A percentile compares a stretch with the other conserved stretches of the same genome.
phyloP scores from a whole-genome alignment of 2,113 vertebrate species.

The Pithys albifrons region DNA sequence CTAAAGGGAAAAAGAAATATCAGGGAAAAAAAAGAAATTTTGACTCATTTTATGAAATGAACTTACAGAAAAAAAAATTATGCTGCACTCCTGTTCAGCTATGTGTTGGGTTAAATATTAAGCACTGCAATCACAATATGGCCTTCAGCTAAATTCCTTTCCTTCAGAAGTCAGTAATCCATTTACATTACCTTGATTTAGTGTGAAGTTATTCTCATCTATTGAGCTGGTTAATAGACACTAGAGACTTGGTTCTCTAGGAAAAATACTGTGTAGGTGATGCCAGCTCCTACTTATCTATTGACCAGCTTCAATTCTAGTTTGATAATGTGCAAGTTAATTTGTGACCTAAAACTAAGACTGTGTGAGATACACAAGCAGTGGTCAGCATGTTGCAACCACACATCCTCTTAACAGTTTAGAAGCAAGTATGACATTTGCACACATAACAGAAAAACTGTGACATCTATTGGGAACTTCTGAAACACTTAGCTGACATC shows the following conservation, averaged over 20 bases:
- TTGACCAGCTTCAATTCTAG: neutral
- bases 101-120: neutral
- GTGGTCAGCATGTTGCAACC: neutral
- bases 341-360: neutral
- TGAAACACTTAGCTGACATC: constrained; percentile 66
- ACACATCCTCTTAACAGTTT: neutral
- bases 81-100: neutral
- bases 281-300: neutral
- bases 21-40: neutral
- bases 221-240: neutral
- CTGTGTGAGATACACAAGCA: neutral
- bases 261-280: neutral
- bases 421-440: neutral
- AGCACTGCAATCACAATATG: neutral
- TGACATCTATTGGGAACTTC: neutral
- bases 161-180: neutral
- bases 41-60: neutral
- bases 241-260: neutral
- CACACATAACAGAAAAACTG: neutral
- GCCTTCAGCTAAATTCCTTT: neutral
- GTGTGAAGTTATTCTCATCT: neutral
- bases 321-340: neutral
- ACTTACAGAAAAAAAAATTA: fast-evolving
- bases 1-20: neutral
- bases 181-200: neutral